Evolutionary conservation across 1,140 invertebrate genomes (phyloP).

Genomic region (Caenorhabditis tropicalis): DNA sequence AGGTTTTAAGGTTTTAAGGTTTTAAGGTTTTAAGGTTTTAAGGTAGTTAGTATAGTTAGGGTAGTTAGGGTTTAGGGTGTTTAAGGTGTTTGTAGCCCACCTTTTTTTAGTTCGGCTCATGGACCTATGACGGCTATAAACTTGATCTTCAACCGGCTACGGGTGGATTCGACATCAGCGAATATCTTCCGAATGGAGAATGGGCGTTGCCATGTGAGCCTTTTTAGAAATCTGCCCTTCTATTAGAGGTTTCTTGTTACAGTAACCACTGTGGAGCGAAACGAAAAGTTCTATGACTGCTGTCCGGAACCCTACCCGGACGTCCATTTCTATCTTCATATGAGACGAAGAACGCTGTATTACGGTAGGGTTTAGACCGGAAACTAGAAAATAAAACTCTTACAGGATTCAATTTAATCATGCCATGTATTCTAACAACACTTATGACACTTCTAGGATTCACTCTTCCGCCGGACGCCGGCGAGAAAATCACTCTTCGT

Average conservation of each 20-base stretch:
- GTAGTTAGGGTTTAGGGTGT: no score
- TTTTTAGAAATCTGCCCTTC: not conserved
- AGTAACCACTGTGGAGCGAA: constrained; percentile 70
- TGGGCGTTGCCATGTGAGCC: constrained; percentile 79
- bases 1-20: no score
- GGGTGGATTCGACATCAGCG: constrained; percentile 73
- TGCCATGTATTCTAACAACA: constrained; percentile 94
- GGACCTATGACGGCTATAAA: constrained; percentile 93
- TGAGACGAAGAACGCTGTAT: constrained; percentile 94
- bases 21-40: no score
- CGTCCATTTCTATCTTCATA: constrained; percentile 95
- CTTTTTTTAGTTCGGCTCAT: constrained; percentile 84
- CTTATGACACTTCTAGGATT: constrained; percentile 98
- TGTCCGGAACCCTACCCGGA: constrained; percentile 75
- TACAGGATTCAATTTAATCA: constrained; percentile 91
- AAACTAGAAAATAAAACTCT: not conserved
- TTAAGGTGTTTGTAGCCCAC: no score
- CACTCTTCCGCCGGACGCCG: constrained; percentile 95
- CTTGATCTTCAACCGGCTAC: constrained; percentile 84
- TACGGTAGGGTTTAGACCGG: constrained; percentile 80
- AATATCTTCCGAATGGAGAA: constrained; percentile 96
- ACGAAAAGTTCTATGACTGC: constrained; percentile 71
- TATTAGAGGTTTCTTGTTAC: constrained; percentile 34
- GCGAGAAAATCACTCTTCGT: constrained; percentile 97
- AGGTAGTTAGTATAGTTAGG: no score